phyloP scores from a whole-genome alignment of 2,888 invertebrate species.

The Heliconius cydno region DNA sequence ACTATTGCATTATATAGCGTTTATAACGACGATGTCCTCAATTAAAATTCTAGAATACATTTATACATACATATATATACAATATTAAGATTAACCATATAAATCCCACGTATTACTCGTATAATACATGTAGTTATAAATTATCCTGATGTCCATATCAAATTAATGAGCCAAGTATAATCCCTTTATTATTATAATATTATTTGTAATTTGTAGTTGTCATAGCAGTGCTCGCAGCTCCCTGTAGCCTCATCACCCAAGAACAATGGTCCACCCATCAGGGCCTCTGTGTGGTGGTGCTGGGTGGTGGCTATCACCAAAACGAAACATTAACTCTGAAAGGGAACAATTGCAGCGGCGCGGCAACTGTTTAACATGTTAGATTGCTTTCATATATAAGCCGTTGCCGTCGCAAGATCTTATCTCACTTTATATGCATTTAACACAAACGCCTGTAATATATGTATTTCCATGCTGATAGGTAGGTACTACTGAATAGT shows the following conservation, averaged over 20 bases:
- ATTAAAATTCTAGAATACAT: neutral
- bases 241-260: slow-evolving; percentile 45
- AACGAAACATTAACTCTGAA: slow-evolving; percentile 66
- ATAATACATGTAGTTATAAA: too few relatives aligned
- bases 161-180: slow-evolving; percentile 11
- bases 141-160: neutral
- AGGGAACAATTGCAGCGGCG: slow-evolving; percentile 66
- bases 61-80: neutral
- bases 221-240: slow-evolving; percentile 20
- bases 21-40: too few relatives aligned
- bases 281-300: slow-evolving; percentile 35
- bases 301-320: slow-evolving; percentile 55
- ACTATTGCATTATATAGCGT: neutral
- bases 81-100: neutral
- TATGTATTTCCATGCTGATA: slow-evolving; percentile 2
- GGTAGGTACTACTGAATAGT: neutral
- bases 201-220: slow-evolving; percentile 26
- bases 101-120: neutral
- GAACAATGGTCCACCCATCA: slow-evolving; percentile 53
- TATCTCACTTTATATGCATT: slow-evolving; percentile 15
- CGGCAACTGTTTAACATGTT: slow-evolving; percentile 30
- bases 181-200: slow-evolving; percentile 8
- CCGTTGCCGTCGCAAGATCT: slow-evolving; percentile 11
- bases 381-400: slow-evolving; percentile 24
- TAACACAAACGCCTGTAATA: slow-evolving; percentile 2